These are phyloP conservation scores for Telenomus remus DNA, from an alignment of 1,140 invertebrate genomes.

Conservation along the genomic window DNA sequence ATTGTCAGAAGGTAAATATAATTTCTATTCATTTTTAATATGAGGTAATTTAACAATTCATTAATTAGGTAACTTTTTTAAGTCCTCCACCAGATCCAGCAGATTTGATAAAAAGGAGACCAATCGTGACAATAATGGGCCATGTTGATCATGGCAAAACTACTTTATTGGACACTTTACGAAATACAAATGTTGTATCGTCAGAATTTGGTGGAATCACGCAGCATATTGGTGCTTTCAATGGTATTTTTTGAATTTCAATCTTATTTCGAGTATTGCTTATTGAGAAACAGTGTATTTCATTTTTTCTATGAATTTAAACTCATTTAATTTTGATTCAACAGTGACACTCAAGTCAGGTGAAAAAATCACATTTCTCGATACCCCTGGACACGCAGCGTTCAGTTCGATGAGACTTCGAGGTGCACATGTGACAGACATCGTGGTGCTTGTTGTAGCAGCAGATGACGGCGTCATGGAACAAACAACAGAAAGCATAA, in stretches of 20 bases:
- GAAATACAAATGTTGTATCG: slow-evolving; percentile 90
- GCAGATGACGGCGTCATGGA: slow-evolving; percentile 99
- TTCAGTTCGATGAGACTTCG: slow-evolving; percentile 93
- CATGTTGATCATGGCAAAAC: slow-evolving; percentile 99
- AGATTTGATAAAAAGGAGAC: slow-evolving; percentile 82
- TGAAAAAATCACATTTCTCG: slow-evolving; percentile 93
- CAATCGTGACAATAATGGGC: slow-evolving; percentile 98
- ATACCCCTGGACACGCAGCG: slow-evolving; percentile 99
- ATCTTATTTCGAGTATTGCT: background rate
- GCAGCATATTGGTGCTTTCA: slow-evolving; percentile 99
- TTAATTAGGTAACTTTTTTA: slow-evolving; percentile 26
- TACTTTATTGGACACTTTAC: slow-evolving; percentile 92
- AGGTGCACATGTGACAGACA: slow-evolving; percentile 94
- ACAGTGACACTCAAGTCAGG: slow-evolving; percentile 82
- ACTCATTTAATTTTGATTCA: slow-evolving; percentile 7
- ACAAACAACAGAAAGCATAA: slow-evolving; percentile 91
- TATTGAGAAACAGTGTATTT: background rate
- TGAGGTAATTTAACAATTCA: too few species aligned
- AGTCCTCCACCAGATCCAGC: slow-evolving; percentile 80
- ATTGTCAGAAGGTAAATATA: slow-evolving; percentile 39
- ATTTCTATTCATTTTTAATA: too few species aligned
- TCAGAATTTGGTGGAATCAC: slow-evolving; percentile 99
- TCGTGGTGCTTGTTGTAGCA: slow-evolving; percentile 97
- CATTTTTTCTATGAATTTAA: background rate
- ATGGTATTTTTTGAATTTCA: slow-evolving; percentile 74